Percentiles rank a stretch among this genome's conserved stretches.
These are phyloP conservation scores for Megamerina dolium DNA, from an alignment of 2,888 invertebrate species.

Conservation along the genomic window DNA sequence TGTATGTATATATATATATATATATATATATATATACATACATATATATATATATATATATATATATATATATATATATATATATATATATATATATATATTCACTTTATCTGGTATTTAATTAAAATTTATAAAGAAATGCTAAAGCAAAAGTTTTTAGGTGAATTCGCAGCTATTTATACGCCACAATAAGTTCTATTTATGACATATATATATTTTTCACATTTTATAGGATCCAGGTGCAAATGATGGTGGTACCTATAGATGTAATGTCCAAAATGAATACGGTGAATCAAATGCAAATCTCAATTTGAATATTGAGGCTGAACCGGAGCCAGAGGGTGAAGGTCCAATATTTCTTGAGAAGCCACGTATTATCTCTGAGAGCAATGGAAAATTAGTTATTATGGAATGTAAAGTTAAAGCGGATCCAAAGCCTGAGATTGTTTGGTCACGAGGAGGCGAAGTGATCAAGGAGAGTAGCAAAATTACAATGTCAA, in stretches of 20 bases:
- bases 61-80: too few species aligned
- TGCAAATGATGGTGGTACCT: conserved; percentile 76
- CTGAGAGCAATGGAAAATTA: conserved; percentile 74
- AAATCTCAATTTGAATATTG: conserved; percentile 92
- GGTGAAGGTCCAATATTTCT: conserved; percentile 92
- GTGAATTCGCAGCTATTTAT: too few species aligned
- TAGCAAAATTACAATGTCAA: conserved; percentile 70
- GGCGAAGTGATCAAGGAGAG: conserved; percentile 73
- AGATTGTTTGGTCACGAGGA: conserved; percentile 77
- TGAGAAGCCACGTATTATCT: conserved; percentile 82
- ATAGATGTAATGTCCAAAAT: conserved; percentile 91
- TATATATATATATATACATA: too few species aligned
- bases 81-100: too few species aligned
- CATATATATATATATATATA: too few species aligned
- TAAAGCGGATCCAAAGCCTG: conserved; percentile 74
- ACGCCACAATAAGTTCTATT: too few species aligned
- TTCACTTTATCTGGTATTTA: too few species aligned
- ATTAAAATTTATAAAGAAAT: too few species aligned
- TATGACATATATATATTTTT: not conserved
- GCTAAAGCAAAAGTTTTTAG: too few species aligned
- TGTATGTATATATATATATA: too few species aligned
- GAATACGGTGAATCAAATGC: conserved; percentile 96
- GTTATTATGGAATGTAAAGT: conserved; percentile 86
- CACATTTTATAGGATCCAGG: conserved; percentile 61
- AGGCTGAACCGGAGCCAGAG: conserved; percentile 90